phyloP scores from a whole-genome alignment of 2,888 invertebrate species.

The Brachypterus glaber region DNA sequence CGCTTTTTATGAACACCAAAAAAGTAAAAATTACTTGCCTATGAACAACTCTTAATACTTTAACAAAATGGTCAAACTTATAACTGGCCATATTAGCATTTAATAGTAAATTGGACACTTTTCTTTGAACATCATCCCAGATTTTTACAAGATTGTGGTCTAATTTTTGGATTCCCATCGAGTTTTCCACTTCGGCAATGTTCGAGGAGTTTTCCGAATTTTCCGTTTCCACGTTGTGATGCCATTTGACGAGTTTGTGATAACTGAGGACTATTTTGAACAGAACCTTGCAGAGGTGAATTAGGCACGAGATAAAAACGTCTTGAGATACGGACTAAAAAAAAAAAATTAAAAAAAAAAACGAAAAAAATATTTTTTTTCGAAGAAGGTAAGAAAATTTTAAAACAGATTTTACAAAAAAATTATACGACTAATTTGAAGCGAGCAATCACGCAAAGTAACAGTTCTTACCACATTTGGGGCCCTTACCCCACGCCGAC shows the following conservation, averaged over 20 bases:
- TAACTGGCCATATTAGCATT: slow-evolving; percentile 74
- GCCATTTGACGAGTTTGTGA: slow-evolving; percentile 69
- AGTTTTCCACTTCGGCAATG: slow-evolving; percentile 50
- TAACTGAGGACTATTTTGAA: slow-evolving; percentile 76
- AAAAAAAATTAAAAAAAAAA: slow-evolving; percentile 8
- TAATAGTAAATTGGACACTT: slow-evolving; percentile 71
- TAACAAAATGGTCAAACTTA: slow-evolving; percentile 90
- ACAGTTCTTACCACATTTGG: too few species aligned
- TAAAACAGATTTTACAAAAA: too few species aligned
- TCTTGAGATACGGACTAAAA: slow-evolving; percentile 47
- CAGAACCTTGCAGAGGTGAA: slow-evolving; percentile 78
- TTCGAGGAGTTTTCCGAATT: slow-evolving; percentile 12
- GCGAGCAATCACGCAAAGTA: too few species aligned
- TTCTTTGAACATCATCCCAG: slow-evolving; percentile 91
- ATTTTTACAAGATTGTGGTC: slow-evolving; percentile 77
- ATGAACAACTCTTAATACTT: slow-evolving; percentile 78
- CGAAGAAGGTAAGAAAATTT: background rate
- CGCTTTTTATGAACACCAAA: slow-evolving; percentile 5
- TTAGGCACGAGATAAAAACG: slow-evolving; percentile 63
- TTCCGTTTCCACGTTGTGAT: slow-evolving; percentile 45
- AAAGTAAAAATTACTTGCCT: slow-evolving; percentile 40
- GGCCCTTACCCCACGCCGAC: too few species aligned
- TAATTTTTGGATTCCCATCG: slow-evolving; percentile 73
- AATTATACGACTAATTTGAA: too few species aligned
- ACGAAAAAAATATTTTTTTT: background rate